Evolutionary conservation across 2,888 invertebrate species (phyloP), one percentile per base, ranked within the genome.

Genomic region (Ophion obscuratus): DNA sequence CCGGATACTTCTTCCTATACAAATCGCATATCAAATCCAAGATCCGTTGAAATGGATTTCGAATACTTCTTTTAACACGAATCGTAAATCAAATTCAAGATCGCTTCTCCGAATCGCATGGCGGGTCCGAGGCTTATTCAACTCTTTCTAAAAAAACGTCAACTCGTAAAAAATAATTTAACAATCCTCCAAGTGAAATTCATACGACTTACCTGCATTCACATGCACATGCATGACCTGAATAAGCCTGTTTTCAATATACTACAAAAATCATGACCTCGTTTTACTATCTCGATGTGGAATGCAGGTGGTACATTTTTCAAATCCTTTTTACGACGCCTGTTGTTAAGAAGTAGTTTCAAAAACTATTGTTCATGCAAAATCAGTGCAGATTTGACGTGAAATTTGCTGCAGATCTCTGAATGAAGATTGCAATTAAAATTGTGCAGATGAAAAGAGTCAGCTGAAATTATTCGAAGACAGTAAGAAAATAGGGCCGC

Each of bases 121-220:
- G 53, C 14, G 4, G 14, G 14, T 3, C 4, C 53, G 14, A 47
- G 53, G 17, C 17, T 3, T 17, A 14, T 53, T 17, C 14, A 53
- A 4, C 11, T 14, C 53, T 4, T 53, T 17, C 17, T 17, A 17
- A 53, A 11, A 17, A 17, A 53, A 53, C 53, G 53, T 53, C 53
- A 17, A 53, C 53, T 53, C 53, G 53, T 53, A 44, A 44, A 68
- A 68, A 47, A 20, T 59, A 24, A 24, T 74, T 74, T 74, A 47
- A 59, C 79, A 74, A 64, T 6, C n/a, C 10, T 57, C 75, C 64
- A 57, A 77, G 67, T 64, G n/a, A 84, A 80, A 80, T 80, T 53
- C 68, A 53, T 62, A 62, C 57, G 36, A 62, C 27, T 66, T 76
- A 64, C 31, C 62, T 57, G 44, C 17, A 24, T 61, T 83, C 36